phyloP scores from a whole-genome alignment of 2,113 vertebrate genomes.

The Protobothrops flavoviridis region DNA sequence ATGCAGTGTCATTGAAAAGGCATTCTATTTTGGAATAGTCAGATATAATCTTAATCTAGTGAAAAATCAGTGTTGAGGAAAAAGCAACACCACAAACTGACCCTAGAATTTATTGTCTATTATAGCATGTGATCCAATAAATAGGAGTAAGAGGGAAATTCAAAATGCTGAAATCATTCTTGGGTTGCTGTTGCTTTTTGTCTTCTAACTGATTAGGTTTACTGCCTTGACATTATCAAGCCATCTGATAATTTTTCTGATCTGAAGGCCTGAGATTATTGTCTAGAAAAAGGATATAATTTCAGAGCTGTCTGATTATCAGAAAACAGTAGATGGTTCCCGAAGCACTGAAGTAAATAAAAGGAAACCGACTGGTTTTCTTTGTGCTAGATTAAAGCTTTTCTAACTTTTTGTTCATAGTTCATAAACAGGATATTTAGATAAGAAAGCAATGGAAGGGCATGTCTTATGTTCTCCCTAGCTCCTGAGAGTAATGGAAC shows the following conservation, averaged over 20 bases:
- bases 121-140: background rate
- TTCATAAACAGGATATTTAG: background rate
- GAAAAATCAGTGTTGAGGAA: background rate
- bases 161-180: background rate
- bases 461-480: rapidly evolving
- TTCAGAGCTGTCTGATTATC: background rate
- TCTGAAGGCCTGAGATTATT: background rate
- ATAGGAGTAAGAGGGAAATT: background rate
- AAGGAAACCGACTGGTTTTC: background rate
- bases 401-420: background rate
- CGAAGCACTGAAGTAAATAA: background rate
- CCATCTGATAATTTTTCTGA: background rate
- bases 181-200: background rate
- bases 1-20: background rate
- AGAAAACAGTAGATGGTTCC: background rate
- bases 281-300: background rate
- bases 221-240: background rate
- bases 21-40: background rate
- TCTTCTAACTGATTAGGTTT: background rate
- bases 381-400: background rate
- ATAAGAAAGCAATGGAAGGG: slow-evolving; percentile 2
- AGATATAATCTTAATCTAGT: background rate
- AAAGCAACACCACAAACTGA: background rate
- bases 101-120: background rate
- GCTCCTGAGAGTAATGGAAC: background rate